Evolutionary conservation across 2,888 invertebrate species (phyloP).

Genomic region (Cyclophora albipunctata): DNA sequence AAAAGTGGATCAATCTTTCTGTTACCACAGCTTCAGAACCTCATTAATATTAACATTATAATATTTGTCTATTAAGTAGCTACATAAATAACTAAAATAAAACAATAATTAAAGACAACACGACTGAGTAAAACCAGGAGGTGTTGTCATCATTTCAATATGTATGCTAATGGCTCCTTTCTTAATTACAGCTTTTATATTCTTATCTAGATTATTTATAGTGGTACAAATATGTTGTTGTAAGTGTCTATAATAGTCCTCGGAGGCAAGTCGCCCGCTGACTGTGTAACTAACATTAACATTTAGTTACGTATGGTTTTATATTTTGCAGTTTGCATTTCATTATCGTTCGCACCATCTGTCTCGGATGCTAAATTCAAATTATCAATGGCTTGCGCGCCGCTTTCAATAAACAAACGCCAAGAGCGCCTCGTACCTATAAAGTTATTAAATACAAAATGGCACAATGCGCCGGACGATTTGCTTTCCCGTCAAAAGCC

Average conservation of each 20-base stretch:
- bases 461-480: constrained; percentile 25
- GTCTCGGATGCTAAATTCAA: constrained; percentile 18
- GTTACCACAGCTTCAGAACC: no score
- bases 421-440: constrained; percentile 33
- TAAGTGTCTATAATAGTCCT: constrained; percentile 28
- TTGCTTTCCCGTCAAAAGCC: constrained; percentile 26
- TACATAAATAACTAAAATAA: not conserved
- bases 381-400: constrained; percentile 16
- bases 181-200: constrained; percentile 22
- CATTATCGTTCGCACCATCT: constrained; percentile 20
- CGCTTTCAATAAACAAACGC: constrained; percentile 20
- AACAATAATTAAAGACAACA: constrained; percentile 3
- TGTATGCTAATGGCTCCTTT: constrained; percentile 15
- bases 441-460: constrained; percentile 42
- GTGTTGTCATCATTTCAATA: constrained; percentile 12
- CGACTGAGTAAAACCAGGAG: constrained; percentile 1
- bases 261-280: constrained; percentile 11
- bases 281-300: constrained; percentile 7
- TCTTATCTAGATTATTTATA: constrained; percentile 28
- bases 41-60: no score
- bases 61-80: no score
- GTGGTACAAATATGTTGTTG: constrained; percentile 26
- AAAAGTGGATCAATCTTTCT: no score
- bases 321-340: constrained; percentile 19
- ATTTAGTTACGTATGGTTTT: constrained; percentile 17